Base-by-base conservation (phyloP, 2,113 vertebrate genomes). In the Pelusios castaneus region DNA sequence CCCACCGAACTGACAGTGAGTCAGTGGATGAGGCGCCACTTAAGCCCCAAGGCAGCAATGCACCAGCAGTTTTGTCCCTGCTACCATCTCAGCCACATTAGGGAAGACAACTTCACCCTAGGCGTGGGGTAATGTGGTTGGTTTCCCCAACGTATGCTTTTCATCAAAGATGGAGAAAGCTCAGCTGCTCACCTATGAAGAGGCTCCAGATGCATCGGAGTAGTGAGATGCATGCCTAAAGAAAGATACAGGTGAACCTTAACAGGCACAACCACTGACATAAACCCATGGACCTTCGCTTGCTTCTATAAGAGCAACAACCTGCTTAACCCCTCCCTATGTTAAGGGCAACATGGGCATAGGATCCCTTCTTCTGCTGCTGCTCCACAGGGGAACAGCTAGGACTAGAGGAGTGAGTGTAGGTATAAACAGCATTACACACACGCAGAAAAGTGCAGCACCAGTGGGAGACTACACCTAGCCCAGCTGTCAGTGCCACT, bases 121-220 rank as follows among this genome's bases (percentile, higher is more conserved):
- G 12, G 11, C 12, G 0, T 78, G 25, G 25, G 29, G 12, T 47
- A 43, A 78, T 13, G 25, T 7, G 25, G 16, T 27, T 27, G 16
- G 29, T 78, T 78, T 67, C 17, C 34, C n/a, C n/a, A n/a, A n/a
- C n/a, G 16, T 29, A 45, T 7, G 10, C 12, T 31, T 78, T 31
- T 97, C 98, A 99, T 98, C 97, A 93, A 70, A 17, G 75, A 6
- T 47, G 9, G n/a, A 70, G 4, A 67, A 22, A 38, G 17, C n/a
- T 70, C 34, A 38, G 10, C 63, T 70, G 38, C 63, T 70, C 63
- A 70, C 63, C 10, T 22, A n/a, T n/a, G 8, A 38, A 70, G n/a
- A 38, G 19, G n/a, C 16, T 38, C 8, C 63, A 70, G 17, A 70
- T 38, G 8, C 63, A 67, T 8, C 6, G 6, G n/a, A 67, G 14